Evolutionary conservation across 2,888 invertebrate genomes (phyloP), one percentile per base, ranked within the genome.

Genomic region (Drosophila antonietae): DNA sequence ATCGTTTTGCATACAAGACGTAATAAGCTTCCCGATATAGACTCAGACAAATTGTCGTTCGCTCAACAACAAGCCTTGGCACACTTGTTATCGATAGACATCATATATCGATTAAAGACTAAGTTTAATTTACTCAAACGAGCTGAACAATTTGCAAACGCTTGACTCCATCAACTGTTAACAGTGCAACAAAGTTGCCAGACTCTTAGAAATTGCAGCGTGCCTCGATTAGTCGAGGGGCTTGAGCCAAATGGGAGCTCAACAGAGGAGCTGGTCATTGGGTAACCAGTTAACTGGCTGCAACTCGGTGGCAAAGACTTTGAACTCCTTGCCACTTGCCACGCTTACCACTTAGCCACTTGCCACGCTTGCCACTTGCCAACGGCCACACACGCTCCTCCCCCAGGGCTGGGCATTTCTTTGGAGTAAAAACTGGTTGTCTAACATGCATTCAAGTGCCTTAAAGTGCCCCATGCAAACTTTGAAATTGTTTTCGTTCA

Each of bases 401-500:
- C 12, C n/a, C n/a, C 43, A 10, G 0, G 23, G 23, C 23, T 39
- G 28, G 15, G 28, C 20, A 20, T 43, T 20, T 51, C 37, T 63
- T 66, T 47, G 10, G 31, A 15, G 47, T 41, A 52, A 37, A 55
- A 63, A 66, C 64, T 55, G 68, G 46, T 53, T 49, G 75, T 58
- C 79, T 68, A 80, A 80, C 77, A 71, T 75, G 76, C 71, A 72
- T 78, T 80, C 67, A 71, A 78, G 77, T 75, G 80, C 61, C 76
- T 78, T 60, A 76, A 78, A 80, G 80, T 78, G 78, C 55, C 44
- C 72, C 75, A 62, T 78, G 76, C 79, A 79, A 81, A 84, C 88
- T 87, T 83, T 88, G 75, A 68, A 83, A 83, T 83, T 84, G 83
- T 84, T 84, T 84, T 84, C 87, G 89, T 84, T 84, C 87, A 84